Percentiles rank a stretch among this genome's conserved stretches.
phyloP scores from a whole-genome alignment of 2,113 vertebrate genomes.

The Pachypanchax playfairii region DNA sequence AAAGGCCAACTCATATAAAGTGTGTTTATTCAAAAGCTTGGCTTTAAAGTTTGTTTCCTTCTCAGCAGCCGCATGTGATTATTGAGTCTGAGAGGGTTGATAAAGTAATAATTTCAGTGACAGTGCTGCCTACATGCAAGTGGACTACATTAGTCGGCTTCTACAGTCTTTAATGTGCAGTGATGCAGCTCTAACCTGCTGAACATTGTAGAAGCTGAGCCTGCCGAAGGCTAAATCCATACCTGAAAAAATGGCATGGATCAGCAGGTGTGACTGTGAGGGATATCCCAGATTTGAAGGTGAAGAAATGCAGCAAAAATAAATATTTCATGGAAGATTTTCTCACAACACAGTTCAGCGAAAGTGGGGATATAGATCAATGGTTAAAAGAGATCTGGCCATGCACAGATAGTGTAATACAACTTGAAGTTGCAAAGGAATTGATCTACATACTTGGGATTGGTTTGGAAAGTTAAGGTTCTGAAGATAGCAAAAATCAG shows the following conservation, averaged over 20 bases:
- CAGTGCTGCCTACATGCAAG: constrained; percentile 11
- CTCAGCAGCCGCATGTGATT: constrained; percentile 3
- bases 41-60: background rate
- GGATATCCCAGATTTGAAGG: constrained; percentile 41
- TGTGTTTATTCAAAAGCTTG: background rate
- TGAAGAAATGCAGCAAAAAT: constrained; percentile 42
- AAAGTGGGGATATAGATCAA: constrained; percentile 42
- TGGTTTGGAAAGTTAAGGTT: constrained; percentile 1
- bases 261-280: constrained; percentile 66
- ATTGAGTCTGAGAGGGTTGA: constrained; percentile 19
- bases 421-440: constrained; percentile 21
- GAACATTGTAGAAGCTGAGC: constrained; percentile 46
- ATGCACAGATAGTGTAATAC: constrained; percentile 33
- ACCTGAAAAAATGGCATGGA: constrained; percentile 39
- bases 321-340: constrained; percentile 62
- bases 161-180: constrained; percentile 59
- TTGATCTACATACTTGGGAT: background rate
- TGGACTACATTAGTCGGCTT: constrained; percentile 32
- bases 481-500: background rate
- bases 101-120: constrained; percentile 26
- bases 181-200: constrained; percentile 41
- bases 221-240: constrained; percentile 43
- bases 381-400: constrained; percentile 41
- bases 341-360: constrained; percentile 45
- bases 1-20: background rate